These are phyloP conservation scores for Canis aureus DNA, from an alignment of 2,113 vertebrate species.

Conservation along the genomic window DNA sequence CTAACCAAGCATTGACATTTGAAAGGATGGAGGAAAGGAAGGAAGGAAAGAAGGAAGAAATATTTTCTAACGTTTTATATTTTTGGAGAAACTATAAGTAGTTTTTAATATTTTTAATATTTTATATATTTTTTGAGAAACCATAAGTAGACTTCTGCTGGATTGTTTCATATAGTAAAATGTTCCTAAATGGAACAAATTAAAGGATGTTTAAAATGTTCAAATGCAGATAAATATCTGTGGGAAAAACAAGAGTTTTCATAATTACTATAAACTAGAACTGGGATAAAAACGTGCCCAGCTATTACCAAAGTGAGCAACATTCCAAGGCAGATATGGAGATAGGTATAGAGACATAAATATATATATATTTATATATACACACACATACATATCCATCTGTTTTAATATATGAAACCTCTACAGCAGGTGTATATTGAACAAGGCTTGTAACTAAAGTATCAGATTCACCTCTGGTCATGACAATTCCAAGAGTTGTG, in stretches of 20 bases:
- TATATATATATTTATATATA: background rate
- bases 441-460: constrained; percentile 32
- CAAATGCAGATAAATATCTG: constrained; percentile 13
- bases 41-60: too few relatives aligned
- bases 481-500: background rate
- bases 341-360: background rate
- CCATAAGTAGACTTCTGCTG: background rate
- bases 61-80: too few relatives aligned
- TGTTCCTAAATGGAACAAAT: constrained; percentile 47
- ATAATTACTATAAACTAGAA: constrained; percentile 41
- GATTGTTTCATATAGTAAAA: constrained; percentile 8
- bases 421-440: background rate
- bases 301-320: constrained; percentile 24
- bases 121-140: background rate
- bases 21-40: background rate
- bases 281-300: background rate
- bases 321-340: background rate
- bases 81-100: background rate
- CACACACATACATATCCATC: background rate
- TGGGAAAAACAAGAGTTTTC: background rate
- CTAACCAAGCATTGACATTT: background rate
- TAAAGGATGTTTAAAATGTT: constrained; percentile 58
- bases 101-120: background rate
- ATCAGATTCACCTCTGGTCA: constrained; percentile 10
- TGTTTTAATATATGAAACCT: constrained; percentile 44